Evolutionary conservation across 2,888 invertebrate genomes (phyloP).

Genomic region (Himalopsyche anomala): DNA sequence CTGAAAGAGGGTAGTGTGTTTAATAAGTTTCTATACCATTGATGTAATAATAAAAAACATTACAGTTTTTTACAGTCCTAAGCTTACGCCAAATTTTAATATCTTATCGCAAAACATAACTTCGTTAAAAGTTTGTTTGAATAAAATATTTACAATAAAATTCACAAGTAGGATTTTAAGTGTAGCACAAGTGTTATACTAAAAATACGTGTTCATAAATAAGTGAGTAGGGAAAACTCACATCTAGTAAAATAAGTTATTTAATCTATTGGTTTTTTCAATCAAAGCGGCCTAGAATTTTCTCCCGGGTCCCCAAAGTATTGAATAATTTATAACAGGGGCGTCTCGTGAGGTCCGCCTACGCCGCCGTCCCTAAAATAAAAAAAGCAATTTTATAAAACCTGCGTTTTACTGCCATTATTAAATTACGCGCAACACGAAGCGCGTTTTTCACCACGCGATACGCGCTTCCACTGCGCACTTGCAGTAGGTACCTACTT

Average conservation of each 20-base stretch:
- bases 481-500: neutral
- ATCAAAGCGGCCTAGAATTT: slow-evolving; percentile 23
- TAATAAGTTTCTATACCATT: too few relatives aligned
- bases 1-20: too few relatives aligned
- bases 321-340: slow-evolving; percentile 45
- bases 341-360: slow-evolving; percentile 37
- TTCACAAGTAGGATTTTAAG: neutral
- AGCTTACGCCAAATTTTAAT: too few relatives aligned
- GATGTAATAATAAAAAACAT: too few relatives aligned
- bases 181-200: neutral
- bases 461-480: slow-evolving; percentile 22
- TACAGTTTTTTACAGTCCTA: too few relatives aligned
- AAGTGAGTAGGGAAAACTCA: slow-evolving; percentile 13
- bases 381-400: slow-evolving; percentile 53
- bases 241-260: slow-evolving; percentile 41
- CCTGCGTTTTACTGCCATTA: slow-evolving; percentile 52
- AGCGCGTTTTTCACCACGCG: neutral
- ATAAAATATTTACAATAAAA: neutral
- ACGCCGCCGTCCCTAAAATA: slow-evolving; percentile 41
- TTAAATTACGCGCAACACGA: slow-evolving; percentile 48
- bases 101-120: too few relatives aligned
- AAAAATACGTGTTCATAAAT: neutral
- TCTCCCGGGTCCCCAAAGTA: slow-evolving; percentile 25
- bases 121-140: neutral
- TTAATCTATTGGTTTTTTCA: slow-evolving; percentile 43